Percentiles rank a stretch among this genome's conserved stretches.
phyloP scores from a whole-genome alignment of 2,797 vertebrate genomes.

The Onychomys torridus region DNA sequence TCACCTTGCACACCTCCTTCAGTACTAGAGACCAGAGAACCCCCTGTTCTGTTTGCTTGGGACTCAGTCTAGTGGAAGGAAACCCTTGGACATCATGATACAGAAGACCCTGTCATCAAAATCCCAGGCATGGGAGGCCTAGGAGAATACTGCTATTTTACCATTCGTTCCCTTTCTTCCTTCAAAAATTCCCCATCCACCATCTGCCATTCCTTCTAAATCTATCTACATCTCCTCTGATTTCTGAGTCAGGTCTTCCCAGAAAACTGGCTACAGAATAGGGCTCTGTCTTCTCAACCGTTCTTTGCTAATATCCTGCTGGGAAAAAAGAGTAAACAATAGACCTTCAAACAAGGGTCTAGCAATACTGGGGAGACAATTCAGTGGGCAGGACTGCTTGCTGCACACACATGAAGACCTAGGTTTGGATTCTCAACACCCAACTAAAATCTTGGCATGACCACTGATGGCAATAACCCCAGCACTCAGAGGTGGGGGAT shows the following conservation, averaged over 20 bases:
- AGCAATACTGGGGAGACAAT: background rate
- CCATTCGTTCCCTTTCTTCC: background rate
- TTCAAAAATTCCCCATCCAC: background rate
- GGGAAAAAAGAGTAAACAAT: background rate
- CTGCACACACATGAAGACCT: background rate
- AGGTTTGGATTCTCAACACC: background rate
- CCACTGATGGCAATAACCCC: background rate
- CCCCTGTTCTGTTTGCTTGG: background rate
- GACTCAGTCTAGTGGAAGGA: background rate
- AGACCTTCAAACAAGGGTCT: background rate
- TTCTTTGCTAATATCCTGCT: background rate
- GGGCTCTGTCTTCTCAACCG: background rate
- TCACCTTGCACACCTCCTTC: background rate
- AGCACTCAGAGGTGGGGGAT: background rate
- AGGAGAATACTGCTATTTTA: background rate
- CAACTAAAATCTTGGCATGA: background rate
- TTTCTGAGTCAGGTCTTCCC: background rate
- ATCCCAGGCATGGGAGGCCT: too few species aligned
- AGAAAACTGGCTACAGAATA: background rate
- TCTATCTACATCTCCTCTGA: background rate
- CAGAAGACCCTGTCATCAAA: too few species aligned
- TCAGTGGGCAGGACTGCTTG: background rate
- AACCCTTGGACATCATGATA: background rate
- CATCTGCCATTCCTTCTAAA: background rate
- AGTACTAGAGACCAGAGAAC: background rate